phyloP scores from a whole-genome alignment of 2,113 vertebrate genomes.

The Larimichthys polyactis region DNA sequence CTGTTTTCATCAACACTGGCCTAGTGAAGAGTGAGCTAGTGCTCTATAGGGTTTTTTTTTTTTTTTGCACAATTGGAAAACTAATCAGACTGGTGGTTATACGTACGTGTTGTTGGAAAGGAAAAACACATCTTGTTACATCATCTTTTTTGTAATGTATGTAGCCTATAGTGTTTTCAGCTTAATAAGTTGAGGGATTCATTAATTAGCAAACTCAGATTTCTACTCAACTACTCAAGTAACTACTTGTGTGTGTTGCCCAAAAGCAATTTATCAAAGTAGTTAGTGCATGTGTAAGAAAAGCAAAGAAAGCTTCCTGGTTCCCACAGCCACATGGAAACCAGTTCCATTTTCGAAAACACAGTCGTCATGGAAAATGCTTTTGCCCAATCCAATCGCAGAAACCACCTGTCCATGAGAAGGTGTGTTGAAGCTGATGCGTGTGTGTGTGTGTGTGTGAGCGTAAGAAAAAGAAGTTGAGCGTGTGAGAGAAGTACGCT shows the following conservation, averaged over 20 bases:
- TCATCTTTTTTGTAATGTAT: background rate
- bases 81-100: background rate
- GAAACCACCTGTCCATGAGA: constrained; percentile 5
- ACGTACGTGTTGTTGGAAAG: background rate
- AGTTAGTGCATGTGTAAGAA: background rate
- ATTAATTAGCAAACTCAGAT: background rate
- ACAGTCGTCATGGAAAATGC: background rate
- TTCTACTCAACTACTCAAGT: background rate
- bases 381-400: background rate
- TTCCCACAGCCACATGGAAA: background rate
- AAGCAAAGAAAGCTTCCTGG: background rate
- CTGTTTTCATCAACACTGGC: constrained; percentile 10
- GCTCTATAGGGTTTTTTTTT: background rate
- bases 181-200: background rate
- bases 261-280: background rate
- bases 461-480: background rate
- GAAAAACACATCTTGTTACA: background rate
- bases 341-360: constrained; percentile 6
- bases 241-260: background rate
- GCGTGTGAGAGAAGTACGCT: background rate
- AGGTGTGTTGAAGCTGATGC: constrained; percentile 3
- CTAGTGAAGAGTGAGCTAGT: background rate
- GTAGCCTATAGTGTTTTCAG: background rate
- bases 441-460: background rate
- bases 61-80: background rate